Conservation (phyloP, 2,888 invertebrate genomes). For the Metellina segmentata region DNA sequence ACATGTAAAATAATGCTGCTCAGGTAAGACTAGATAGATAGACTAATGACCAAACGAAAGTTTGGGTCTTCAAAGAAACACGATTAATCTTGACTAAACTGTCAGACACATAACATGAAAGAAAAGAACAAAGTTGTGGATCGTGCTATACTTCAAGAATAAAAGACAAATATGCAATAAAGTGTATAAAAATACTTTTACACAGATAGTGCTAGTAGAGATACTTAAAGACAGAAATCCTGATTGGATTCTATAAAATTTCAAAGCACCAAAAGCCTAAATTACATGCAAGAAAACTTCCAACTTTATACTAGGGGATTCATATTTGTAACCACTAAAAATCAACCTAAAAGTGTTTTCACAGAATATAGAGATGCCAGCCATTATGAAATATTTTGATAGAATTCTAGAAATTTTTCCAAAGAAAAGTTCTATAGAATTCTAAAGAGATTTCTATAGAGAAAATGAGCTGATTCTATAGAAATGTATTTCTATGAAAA, state of each 20-base stretch:
- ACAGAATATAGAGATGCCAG: no score
- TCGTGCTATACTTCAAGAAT: not conserved
- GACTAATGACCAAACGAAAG: not conserved
- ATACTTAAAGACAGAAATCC: not conserved
- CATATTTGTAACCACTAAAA: not conserved
- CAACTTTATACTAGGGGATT: not conserved
- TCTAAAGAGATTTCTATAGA: no score
- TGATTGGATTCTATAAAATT: not conserved
- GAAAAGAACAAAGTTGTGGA: not conserved
- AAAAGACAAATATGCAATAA: not conserved
- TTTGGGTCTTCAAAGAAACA: not conserved
- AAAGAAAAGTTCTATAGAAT: no score
- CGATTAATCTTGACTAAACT: not conserved
- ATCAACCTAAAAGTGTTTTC: not conserved
- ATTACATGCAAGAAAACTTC: not conserved
- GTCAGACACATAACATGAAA: not conserved
- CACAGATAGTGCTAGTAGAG: not conserved
- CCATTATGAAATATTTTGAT: no score
- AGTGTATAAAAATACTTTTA: slow-evolving; percentile 1
- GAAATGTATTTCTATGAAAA: no score
- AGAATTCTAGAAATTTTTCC: no score
- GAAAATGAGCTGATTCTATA: no score
- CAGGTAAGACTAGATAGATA: not conserved
- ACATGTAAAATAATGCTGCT: not conserved
- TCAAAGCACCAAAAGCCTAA: not conserved